Conservation (phyloP, 1,140 invertebrate genomes). For the Archegozetes longisetosus region DNA sequence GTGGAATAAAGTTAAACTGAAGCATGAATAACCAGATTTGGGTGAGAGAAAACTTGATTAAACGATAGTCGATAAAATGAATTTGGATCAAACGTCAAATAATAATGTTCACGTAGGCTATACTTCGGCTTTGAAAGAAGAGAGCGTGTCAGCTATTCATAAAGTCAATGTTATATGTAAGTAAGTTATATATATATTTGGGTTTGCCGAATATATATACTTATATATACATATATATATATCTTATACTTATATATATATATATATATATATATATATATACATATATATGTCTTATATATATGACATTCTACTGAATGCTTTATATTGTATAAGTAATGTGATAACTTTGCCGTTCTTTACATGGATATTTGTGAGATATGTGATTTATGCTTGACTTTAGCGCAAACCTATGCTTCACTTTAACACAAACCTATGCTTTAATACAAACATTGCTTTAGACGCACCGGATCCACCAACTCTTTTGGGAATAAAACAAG, state of each 20-base stretch:
- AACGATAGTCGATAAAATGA: background rate
- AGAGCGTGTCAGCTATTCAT: conserved; percentile 1
- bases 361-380: background rate
- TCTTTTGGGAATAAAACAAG: conserved; percentile 31
- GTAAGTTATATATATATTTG: too few species aligned
- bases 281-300: background rate
- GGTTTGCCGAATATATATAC: too few species aligned
- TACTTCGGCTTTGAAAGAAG: conserved; percentile 1
- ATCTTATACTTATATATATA: background rate
- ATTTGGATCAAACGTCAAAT: background rate
- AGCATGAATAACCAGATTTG: background rate
- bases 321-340: too few species aligned
- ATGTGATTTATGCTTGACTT: background rate
- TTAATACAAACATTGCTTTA: conserved; percentile 18
- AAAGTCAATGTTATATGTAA: conserved; percentile 27
- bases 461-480: conserved; percentile 32
- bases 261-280: background rate
- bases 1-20: background rate
- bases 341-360: background rate
- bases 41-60: background rate
- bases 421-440: too few species aligned
- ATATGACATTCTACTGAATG: background rate
- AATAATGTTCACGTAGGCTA: background rate
- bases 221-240: too few species aligned
- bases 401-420: too few species aligned